Evolutionary conservation across 1,140 invertebrate genomes (phyloP).

Genomic region (Neelides sp.): DNA sequence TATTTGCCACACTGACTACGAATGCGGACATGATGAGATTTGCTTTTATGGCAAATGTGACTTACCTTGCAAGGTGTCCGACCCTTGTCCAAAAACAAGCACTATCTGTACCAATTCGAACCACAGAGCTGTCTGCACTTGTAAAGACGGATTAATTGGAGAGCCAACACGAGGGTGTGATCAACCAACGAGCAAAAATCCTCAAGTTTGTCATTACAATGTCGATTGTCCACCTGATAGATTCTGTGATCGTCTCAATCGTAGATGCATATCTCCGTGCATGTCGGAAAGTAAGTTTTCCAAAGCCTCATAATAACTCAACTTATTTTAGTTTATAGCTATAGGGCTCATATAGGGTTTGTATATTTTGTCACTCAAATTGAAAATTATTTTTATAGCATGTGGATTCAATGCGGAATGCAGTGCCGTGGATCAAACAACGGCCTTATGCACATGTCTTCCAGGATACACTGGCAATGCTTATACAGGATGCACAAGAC

Average conservation of each 20-base stretch:
- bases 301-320: neutral
- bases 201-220: neutral
- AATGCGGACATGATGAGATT: conserved; percentile 42
- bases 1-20: conserved; percentile 32
- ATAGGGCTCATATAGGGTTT: too few species aligned
- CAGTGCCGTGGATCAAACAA: conserved; percentile 56
- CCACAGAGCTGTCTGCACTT: conserved; percentile 55
- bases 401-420: conserved; percentile 33
- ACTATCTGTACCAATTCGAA: conserved; percentile 47
- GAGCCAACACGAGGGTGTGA: conserved; percentile 17
- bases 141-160: conserved; percentile 44
- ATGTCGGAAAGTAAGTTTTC: neutral
- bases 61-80: conserved; percentile 42
- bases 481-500: conserved; percentile 36
- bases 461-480: conserved; percentile 34
- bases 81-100: conserved; percentile 51
- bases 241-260: neutral
- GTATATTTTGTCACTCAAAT: too few species aligned
- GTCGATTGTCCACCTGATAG: neutral
- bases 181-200: conserved; percentile 11
- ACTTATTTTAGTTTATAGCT: too few species aligned
- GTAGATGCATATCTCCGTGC: neutral
- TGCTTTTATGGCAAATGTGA: conserved; percentile 43
- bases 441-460: conserved; percentile 55
- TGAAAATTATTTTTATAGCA: too few species aligned